Evolutionary conservation across 2,113 vertebrate species (phyloP).

Genomic region (Odocoileus hemionus): DNA sequence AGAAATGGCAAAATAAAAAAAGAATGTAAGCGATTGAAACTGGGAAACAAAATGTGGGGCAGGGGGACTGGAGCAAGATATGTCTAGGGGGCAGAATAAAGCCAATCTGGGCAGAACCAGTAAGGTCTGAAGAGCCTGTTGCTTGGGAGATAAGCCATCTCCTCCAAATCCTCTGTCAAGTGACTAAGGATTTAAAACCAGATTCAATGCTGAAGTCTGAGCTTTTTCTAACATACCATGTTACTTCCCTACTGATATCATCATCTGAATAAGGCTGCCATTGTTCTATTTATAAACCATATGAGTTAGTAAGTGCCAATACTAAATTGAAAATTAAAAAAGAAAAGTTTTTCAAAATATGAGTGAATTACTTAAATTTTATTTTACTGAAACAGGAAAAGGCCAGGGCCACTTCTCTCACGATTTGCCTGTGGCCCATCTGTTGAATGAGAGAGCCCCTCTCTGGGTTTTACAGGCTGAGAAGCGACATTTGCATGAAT

Average conservation of each 20-base stretch:
- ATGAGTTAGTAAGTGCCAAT: background rate
- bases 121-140: background rate
- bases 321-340: background rate
- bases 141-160: background rate
- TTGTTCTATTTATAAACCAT: background rate
- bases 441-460: background rate
- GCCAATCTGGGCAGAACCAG: too few relatives aligned
- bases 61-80: accelerated
- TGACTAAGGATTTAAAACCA: background rate
- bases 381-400: background rate
- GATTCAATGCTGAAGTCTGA: background rate
- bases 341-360: background rate
- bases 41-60: background rate
- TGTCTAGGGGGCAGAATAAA: accelerated
- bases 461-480: background rate
- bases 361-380: background rate
- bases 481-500: background rate
- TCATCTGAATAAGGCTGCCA: background rate
- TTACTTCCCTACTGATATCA: background rate
- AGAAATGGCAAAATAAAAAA: background rate
- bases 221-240: background rate
- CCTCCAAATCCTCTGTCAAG: background rate
- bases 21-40: background rate
- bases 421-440: background rate
- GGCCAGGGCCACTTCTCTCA: background rate